phyloP scores from a whole-genome alignment of 2,113 vertebrate genomes.

The Marcusenius ussheri region DNA sequence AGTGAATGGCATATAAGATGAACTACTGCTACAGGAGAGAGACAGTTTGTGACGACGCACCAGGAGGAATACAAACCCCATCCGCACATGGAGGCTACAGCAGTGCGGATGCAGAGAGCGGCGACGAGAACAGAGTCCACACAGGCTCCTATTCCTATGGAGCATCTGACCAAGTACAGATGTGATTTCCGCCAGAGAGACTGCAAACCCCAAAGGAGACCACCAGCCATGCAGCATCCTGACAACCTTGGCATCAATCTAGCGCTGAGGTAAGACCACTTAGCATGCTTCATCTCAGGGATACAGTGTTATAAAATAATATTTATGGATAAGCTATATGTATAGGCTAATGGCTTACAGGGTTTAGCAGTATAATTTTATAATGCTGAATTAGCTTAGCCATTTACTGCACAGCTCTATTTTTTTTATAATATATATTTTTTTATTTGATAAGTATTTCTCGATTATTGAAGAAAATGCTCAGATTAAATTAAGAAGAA shows the following conservation, averaged over 20 bases:
- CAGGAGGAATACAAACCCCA: conserved; percentile 40
- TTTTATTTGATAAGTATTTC: background rate
- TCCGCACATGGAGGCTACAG: conserved; percentile 24
- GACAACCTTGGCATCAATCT: conserved; percentile 67
- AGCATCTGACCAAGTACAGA: conserved; percentile 53
- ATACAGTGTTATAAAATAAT: background rate
- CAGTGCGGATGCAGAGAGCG: conserved; percentile 13
- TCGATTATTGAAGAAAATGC: background rate
- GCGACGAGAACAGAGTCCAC: conserved; percentile 8
- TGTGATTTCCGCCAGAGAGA: conserved; percentile 49
- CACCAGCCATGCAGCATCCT: conserved; percentile 44
- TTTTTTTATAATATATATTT: background rate
- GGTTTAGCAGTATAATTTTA: background rate
- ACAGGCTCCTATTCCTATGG: background rate
- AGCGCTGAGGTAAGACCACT: conserved; percentile 44
- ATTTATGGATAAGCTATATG: background rate
- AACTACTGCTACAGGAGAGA: conserved; percentile 34
- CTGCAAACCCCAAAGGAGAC: conserved; percentile 34
- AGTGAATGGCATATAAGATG: background rate
- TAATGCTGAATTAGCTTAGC: background rate
- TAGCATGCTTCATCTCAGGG: background rate
- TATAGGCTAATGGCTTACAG: background rate
- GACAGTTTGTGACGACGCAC: conserved; percentile 37
- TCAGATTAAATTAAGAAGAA: background rate
- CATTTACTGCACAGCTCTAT: background rate